A percentile compares a stretch with the other conserved stretches of the same genome.
phyloP scores from a whole-genome alignment of 2,113 vertebrate species.

The Recurvirostra avosetta region DNA sequence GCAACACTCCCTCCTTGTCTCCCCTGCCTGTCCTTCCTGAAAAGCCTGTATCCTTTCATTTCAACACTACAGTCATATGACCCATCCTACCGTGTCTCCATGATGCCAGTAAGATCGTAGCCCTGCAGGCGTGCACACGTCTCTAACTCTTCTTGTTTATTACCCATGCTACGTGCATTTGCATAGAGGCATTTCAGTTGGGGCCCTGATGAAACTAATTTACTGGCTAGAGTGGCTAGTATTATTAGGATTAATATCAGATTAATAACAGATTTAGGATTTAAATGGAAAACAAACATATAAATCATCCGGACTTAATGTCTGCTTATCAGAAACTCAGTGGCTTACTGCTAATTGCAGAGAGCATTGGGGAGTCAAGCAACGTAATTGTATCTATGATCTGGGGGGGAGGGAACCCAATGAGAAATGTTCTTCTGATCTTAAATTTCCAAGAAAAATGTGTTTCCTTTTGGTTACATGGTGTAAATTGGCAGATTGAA shows the following conservation, averaged over 20 bases:
- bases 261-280: not conserved
- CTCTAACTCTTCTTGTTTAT: no score
- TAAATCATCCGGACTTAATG: not conserved
- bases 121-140: no score
- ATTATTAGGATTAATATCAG: not conserved
- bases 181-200: no score
- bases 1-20: no score
- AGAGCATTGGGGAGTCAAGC: not conserved
- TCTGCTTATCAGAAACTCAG: not conserved
- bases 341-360: not conserved
- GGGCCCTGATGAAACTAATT: no score
- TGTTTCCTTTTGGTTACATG: not conserved
- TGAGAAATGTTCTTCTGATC: not conserved
- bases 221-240: no score
- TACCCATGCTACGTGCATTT: no score
- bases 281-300: not conserved
- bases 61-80: no score
- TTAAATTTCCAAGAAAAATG: not conserved
- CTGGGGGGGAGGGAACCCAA: rapidly evolving
- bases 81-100: no score
- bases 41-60: no score
- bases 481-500: not conserved
- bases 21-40: no score
- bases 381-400: not conserved
- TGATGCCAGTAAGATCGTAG: no score